Conservation (phyloP, 2,113 vertebrate species). For the Clinocottus analis region DNA sequence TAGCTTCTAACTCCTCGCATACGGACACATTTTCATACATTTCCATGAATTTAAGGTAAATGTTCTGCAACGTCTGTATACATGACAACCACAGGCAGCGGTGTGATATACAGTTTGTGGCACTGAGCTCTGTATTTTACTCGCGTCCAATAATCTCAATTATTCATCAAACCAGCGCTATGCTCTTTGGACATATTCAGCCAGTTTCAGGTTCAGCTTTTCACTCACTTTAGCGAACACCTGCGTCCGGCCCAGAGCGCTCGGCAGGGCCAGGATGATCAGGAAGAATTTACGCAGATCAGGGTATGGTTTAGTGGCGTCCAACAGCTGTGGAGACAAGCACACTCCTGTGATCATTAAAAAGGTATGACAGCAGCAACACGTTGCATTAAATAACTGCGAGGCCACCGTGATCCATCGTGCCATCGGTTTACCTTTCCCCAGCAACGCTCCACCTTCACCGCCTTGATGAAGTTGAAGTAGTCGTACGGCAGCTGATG, state of each 20-base stretch:
- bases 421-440: slow-evolving; percentile 33
- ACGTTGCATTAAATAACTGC: background rate
- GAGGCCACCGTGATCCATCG: background rate
- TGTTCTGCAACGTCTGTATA: too few species aligned
- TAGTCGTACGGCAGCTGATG: background rate
- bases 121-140: too few species aligned
- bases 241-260: slow-evolving; percentile 49
- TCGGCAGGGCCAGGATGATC: slow-evolving; percentile 75
- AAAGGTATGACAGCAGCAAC: too few species aligned
- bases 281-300: slow-evolving; percentile 67
- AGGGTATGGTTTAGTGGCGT: background rate
- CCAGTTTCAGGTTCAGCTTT: background rate
- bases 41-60: too few species aligned
- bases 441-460: slow-evolving; percentile 10
- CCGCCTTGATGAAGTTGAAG: rapidly evolving
- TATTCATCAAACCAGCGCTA: too few species aligned
- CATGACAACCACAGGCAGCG: too few species aligned
- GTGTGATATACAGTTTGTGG: too few species aligned
- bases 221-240: slow-evolving; percentile 74
- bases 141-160: too few species aligned
- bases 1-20: too few species aligned
- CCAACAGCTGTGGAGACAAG: slow-evolving; percentile 48
- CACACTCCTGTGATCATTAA: too few species aligned
- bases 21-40: too few species aligned
- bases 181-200: too few species aligned